These are phyloP conservation scores for Salticus scenicus DNA, from an alignment of 2,888 invertebrate species.

Conservation along the genomic window DNA sequence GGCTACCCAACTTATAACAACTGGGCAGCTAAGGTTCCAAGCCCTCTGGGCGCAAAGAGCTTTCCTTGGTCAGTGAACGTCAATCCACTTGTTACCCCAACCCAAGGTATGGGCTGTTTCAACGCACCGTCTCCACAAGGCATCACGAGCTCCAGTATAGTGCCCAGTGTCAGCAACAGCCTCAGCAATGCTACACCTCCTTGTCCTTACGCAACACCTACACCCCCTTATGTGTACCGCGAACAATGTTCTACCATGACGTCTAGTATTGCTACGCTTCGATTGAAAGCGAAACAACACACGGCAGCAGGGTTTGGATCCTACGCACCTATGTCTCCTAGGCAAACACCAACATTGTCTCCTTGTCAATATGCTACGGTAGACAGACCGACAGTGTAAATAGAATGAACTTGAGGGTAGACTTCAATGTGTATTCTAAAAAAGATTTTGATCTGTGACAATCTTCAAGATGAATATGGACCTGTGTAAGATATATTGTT, in stretches of 20 bases:
- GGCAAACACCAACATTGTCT: slow-evolving; percentile 69
- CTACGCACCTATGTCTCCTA: slow-evolving; percentile 70
- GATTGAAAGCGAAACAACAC: slow-evolving; percentile 95
- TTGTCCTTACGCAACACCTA: slow-evolving; percentile 92
- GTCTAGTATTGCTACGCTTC: slow-evolving; percentile 88
- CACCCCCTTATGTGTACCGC: slow-evolving; percentile 90
- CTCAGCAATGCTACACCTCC: slow-evolving; percentile 79
- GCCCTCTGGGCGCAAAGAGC: slow-evolving; percentile 80
- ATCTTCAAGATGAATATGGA: slow-evolving; percentile 1
- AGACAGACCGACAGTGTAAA: slow-evolving; percentile 70
- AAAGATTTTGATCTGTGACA: slow-evolving; percentile 28
- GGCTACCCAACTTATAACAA: slow-evolving; percentile 84
- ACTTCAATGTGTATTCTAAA: background rate
- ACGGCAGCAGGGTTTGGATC: slow-evolving; percentile 78
- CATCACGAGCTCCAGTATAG: slow-evolving; percentile 77
- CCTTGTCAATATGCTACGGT: slow-evolving; percentile 71
- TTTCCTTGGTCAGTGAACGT: slow-evolving; percentile 88
- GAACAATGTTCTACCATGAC: slow-evolving; percentile 81
- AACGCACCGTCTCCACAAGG: slow-evolving; percentile 74
- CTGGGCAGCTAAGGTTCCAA: slow-evolving; percentile 96
- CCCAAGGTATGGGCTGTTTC: slow-evolving; percentile 83
- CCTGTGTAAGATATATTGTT: background rate
- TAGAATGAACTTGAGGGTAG: background rate
- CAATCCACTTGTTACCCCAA: slow-evolving; percentile 82
- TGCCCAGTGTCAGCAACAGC: slow-evolving; percentile 74